These are phyloP conservation scores for Condylura cristata DNA, from an alignment of 2,113 vertebrate species.

Conservation along the genomic window DNA sequence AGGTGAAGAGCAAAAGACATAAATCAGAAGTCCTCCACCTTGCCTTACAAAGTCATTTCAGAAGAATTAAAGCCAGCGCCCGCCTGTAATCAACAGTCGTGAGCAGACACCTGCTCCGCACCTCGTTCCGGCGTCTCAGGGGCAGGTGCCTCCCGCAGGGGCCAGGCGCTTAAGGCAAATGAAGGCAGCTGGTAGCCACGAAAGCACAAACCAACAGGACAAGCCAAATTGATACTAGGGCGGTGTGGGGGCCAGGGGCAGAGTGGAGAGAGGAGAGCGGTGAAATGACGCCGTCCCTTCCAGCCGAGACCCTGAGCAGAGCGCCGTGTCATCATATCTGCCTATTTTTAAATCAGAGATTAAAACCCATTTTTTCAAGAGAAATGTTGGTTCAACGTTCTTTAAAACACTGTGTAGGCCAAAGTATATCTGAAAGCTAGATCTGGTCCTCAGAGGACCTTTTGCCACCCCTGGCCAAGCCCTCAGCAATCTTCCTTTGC, in stretches of 20 bases:
- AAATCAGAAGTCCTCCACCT: background rate
- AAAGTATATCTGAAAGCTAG: constrained; percentile 45
- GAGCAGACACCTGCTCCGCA: background rate
- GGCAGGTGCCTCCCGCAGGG: background rate
- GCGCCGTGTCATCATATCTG: background rate
- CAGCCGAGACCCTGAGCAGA: background rate
- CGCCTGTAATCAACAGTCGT: background rate
- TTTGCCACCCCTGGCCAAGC: background rate
- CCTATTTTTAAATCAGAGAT: background rate
- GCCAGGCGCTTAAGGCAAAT: background rate
- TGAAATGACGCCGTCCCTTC: background rate
- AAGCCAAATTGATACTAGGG: background rate
- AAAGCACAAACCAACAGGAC: background rate
- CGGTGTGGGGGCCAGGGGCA: background rate
- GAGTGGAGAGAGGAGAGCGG: background rate
- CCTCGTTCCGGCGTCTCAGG: background rate
- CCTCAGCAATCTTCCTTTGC: background rate
- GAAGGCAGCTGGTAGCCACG: background rate
- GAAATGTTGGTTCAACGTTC: constrained; percentile 33
- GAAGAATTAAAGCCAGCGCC: background rate
- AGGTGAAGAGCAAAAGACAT: background rate
- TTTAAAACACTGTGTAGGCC: constrained; percentile 25
- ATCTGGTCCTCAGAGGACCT: background rate
- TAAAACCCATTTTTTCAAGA: constrained; percentile 12
- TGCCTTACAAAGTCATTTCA: background rate